Conservation (phyloP, 2,113 vertebrate genomes). For the Andinoacara biseriatus region DNA sequence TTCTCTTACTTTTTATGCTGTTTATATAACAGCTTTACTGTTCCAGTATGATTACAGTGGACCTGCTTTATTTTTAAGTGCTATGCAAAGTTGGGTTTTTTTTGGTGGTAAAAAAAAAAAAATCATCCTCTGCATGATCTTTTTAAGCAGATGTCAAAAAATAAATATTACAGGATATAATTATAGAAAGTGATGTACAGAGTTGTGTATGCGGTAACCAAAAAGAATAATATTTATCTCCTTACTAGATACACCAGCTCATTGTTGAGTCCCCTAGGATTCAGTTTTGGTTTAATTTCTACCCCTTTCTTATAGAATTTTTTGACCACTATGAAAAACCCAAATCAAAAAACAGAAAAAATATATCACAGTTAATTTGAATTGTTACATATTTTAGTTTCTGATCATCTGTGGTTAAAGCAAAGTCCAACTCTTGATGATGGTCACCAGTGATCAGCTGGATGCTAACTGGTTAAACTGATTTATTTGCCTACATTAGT, state of each 20-base stretch:
- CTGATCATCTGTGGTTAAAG: neutral
- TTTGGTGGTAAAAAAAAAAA: too few species aligned
- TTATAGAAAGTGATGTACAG: too few species aligned
- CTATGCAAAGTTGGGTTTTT: slow-evolving; percentile 44
- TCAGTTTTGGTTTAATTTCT: neutral
- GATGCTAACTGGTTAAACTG: neutral
- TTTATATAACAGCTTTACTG: slow-evolving; percentile 2
- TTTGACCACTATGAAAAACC: too few species aligned
- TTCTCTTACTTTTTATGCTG: too few species aligned
- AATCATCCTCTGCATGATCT: too few species aligned
- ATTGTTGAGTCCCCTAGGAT: neutral
- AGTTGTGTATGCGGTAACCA: too few species aligned
- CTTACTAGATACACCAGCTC: neutral
- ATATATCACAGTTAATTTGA: neutral
- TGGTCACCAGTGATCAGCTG: neutral
- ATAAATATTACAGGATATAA: too few species aligned
- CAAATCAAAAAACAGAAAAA: neutral
- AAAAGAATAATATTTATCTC: neutral
- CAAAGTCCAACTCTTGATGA: neutral
- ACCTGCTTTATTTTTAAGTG: slow-evolving; percentile 25
- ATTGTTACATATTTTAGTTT: too few species aligned
- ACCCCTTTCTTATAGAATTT: neutral
- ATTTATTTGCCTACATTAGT: neutral
- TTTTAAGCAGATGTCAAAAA: too few species aligned
- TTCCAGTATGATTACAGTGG: slow-evolving; percentile 18